Percentiles rank a stretch among this genome's conserved stretches.
Conservation (phyloP, 2,113 vertebrate species). For the Shinisaurus crocodilurus region DNA sequence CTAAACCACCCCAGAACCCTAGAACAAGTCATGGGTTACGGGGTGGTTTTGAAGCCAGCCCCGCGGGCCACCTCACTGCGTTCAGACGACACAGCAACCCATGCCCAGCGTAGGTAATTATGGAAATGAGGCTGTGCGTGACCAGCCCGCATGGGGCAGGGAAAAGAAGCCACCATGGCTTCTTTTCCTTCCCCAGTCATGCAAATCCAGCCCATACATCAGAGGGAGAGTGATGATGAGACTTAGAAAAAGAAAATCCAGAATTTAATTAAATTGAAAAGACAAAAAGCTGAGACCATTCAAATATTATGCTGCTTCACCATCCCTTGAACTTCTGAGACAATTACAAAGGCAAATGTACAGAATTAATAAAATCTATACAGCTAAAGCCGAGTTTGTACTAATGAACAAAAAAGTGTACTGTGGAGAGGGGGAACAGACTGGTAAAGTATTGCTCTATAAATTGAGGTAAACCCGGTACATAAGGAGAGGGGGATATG, state of each 20-base stretch:
- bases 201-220: no score
- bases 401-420: not conserved
- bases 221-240: not conserved
- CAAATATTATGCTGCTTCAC: not conserved
- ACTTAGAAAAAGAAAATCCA: not conserved
- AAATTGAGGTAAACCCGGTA: not conserved
- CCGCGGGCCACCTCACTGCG: no score
- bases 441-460: not conserved
- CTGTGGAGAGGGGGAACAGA: not conserved
- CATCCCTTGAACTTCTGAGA: not conserved
- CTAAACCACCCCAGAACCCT: no score
- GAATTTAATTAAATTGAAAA: slow-evolving; percentile 2
- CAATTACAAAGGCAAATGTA: not conserved
- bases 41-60: no score
- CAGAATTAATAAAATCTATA: not conserved
- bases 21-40: no score
- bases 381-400: not conserved
- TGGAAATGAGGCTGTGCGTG: no score
- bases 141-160: no score
- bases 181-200: no score
- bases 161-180: no score
- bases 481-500: not conserved
- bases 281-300: not conserved
- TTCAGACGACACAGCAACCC: no score
- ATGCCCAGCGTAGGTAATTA: no score